Base-by-base conservation (phyloP, 2,888 invertebrate species). In the Yponomeuta evonymella region DNA sequence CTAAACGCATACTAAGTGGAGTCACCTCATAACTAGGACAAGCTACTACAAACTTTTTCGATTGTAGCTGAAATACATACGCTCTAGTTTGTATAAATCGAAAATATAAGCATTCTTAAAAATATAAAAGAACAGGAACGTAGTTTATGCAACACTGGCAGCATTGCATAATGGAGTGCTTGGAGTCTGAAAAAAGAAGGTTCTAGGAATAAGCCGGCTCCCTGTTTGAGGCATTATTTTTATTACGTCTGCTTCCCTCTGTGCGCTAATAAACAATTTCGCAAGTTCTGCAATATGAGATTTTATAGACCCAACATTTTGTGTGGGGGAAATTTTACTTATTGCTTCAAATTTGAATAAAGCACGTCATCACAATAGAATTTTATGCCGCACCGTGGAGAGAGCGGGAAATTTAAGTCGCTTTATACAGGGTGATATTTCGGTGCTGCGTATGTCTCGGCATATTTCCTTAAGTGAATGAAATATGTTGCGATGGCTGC, bases 231-330 rank as follows among this genome's bases (percentile, higher is more conserved):
- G 74, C 75, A 76, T 81, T 79, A 81, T 81, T 81, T 82, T 81
- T 81, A 83, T 83, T 79, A 79, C 78, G 78, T 79, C 78, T 79
- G 78, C 77, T 78, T 78, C 78, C 51, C 79, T 75, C 74, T 74
- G 75, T 76, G 75, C 76, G 79, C 76, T 81, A 82, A 80, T 82
- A 83, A 83, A 81, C 79, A 80, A 79, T 81, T 80, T 79, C 70
- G 73, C 62, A 70, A 70, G 67, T 67, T 67, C 48, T 58, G 58
- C 62, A 67, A 67, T 67, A 67, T 67, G 67, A 70, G 67, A 72
- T 72, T 72, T 72, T 67, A 43, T 62, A 62, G 62, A 62, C 48
- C 1, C 30, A 30, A 65, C 43, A 68, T 62, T 71, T 69, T 66
- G 65, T 69, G 65, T 66, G 69, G 48, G 48, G 70, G 43, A 70